A percentile compares a stretch with the other conserved stretches of the same genome.
Evolutionary conservation across 2,113 vertebrate genomes (phyloP).

Genomic region (Cygnus atratus): DNA sequence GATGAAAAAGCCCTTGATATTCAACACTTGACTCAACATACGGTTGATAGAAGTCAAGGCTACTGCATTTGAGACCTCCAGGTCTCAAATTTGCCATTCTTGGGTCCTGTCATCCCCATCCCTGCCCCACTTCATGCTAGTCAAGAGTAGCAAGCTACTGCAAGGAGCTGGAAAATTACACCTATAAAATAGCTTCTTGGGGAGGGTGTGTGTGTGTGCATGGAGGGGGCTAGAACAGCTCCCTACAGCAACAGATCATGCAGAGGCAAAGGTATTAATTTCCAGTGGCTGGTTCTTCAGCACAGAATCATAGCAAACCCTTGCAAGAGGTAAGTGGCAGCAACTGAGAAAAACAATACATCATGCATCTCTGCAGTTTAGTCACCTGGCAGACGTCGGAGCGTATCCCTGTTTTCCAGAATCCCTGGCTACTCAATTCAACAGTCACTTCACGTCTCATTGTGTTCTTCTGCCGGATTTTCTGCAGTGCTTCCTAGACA

Average conservation of each 20-base stretch:
- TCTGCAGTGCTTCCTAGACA: conserved; percentile 94
- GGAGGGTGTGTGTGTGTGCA: neutral
- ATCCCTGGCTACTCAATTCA: conserved; percentile 97
- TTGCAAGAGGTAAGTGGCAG: neutral
- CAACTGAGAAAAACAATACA: neutral
- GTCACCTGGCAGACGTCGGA: conserved; percentile 98
- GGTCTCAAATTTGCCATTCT: neutral
- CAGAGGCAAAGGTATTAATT: neutral
- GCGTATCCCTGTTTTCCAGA: conserved; percentile 98
- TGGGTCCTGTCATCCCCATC: neutral
- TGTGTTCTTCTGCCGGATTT: conserved; percentile 99
- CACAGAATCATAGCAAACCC: neutral
- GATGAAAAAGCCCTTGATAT: neutral
- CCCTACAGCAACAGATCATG: neutral
- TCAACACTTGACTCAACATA: neutral
- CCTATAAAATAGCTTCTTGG: neutral
- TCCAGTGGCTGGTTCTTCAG: neutral
- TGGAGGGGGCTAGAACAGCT: neutral
- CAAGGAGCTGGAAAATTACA: neutral
- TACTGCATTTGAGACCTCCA: neutral
- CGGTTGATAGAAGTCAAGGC: neutral
- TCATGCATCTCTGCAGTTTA: neutral
- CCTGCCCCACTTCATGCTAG: neutral
- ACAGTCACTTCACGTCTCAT: conserved; percentile 98
- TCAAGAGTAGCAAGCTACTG: neutral